phyloP scores from a whole-genome alignment of 2,888 invertebrate genomes.

The Bellardia bayeri region DNA sequence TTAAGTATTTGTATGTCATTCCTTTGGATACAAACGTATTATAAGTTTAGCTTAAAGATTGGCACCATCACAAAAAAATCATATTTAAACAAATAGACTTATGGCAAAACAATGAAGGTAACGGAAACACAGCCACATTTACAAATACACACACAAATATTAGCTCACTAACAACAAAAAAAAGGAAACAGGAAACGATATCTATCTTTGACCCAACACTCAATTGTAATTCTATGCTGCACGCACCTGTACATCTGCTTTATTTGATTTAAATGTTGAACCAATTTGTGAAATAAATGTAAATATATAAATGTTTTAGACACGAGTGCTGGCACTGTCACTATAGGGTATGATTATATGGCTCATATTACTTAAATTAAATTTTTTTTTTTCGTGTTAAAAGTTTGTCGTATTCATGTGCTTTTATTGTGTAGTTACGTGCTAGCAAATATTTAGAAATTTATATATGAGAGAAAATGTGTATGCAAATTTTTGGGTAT shows the following conservation, averaged over 20 bases:
- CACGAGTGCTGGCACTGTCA: background rate
- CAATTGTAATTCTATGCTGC: slow-evolving; percentile 43
- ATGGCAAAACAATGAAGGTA: slow-evolving; percentile 11
- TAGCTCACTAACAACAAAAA: background rate
- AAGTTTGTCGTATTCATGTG: background rate
- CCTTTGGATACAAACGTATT: slow-evolving; percentile 24
- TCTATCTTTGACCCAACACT: background rate
- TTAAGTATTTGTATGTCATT: slow-evolving; percentile 67
- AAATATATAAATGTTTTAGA: background rate
- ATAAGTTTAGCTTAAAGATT: slow-evolving; percentile 16
- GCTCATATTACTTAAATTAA: slow-evolving; percentile 29
- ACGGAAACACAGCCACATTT: background rate
- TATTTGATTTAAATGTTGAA: slow-evolving; percentile 38
- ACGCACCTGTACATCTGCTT: background rate
- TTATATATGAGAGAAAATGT: background rate
- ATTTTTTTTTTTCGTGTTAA: background rate
- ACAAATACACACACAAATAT: background rate
- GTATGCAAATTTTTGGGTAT: slow-evolving; percentile 1
- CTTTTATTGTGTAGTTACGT: too few relatives aligned
- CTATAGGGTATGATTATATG: background rate
- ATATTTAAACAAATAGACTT: slow-evolving; percentile 30
- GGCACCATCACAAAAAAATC: slow-evolving; percentile 2
- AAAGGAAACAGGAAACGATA: background rate
- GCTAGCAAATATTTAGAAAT: background rate
- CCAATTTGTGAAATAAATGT: slow-evolving; percentile 34